Evolutionary conservation across 1,140 invertebrate species (phyloP), one percentile per base, ranked within the genome.

Genomic region (Drosophila leontia): DNA sequence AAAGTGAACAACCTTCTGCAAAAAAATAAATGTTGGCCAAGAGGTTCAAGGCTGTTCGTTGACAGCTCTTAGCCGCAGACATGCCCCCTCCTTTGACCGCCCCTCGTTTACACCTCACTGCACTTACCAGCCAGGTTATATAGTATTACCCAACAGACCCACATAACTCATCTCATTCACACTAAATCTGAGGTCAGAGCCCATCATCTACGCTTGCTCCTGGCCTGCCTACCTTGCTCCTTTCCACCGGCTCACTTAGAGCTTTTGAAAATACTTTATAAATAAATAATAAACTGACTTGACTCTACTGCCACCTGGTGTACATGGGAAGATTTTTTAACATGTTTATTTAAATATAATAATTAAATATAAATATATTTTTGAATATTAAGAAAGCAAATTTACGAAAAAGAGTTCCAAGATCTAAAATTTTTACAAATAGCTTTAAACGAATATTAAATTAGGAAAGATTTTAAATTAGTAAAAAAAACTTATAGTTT

Each of bases 121-220:
- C 34, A 26, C 15, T 37, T 13, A 23, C 45, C 29, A 50, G 59
- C 70, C 42, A 4, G 23, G 23, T 19, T 56, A 76, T 45, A 59
- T 56, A 13, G 55, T 41, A 37, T 44, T 57, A 55, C 50, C 45
- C 23, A 44, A 34, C 34, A 42, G n/a, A 23, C 58, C 42, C 60
- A 67, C 61, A 67, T 75, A 65, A 44, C 61, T 65, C 53, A 55
- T 58, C 48, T 58, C 55, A 44, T 67, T 77, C 74, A 60, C 56
- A 60, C 75, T 68, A 69, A 78, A 69, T 78, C 56, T 78, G 56
- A 69, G 75, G 74, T 78, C 75, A 69, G 42, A 69, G 56, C 45
- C 63, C 62, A 68, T 68, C 55, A 45, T 67, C 48, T 78, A 74
- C 39, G 48, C 37, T 72, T 67, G 15, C 34, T 37, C 26, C 26